Base-by-base conservation (phyloP, 2,113 vertebrate species). In the Chloropsis hardwickii region DNA sequence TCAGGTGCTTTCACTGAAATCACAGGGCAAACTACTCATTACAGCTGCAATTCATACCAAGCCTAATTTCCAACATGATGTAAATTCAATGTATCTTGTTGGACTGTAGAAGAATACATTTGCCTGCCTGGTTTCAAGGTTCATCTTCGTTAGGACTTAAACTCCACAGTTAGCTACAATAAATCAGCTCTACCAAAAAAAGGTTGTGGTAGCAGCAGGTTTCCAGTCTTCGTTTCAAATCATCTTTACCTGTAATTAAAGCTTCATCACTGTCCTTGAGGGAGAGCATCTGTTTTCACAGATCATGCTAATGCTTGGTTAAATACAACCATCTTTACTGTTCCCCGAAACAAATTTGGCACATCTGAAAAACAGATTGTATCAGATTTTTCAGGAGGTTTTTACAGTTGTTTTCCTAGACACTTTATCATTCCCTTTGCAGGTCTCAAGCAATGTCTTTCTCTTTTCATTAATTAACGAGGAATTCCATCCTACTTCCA, bases 231-330 rank as follows among this genome's bases (percentile, higher is more conserved):
- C 29, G 57, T 64, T 94, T 94, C 73, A 92, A 31, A 72, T 82
- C 57, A 24, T 80, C 81, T 86, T 66, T 79, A 96, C 92, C 95
- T 97, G 92, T 95, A 96, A 97, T 96, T 96, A 96, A 92, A 90
- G 90, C 66, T 91, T 81, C 86, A 76, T 94, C 79, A 86, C 78
- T 47, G 67, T 83, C 93, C 96, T 97, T 96, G 83, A 95, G 90
- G 90, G 92, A 97, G 77, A 97, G 92, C 95, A 96, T 91, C 94
- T 96, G 96, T 85, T 97, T 95, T 71, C 77, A 86, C 53, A 76
- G 88, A 93, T 92, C 94, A 89, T 44, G 40, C 57, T 93, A 94
- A 92, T 76, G 50, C 78, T 79, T 78, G 53, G 69, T 84, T 93
- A 96, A 93, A 85, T 57, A 77, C 65, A 79, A 70, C 65, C 35